Percentiles rank a stretch among this genome's conserved stretches.
Conservation (phyloP, 2,888 invertebrate genomes). For the Acrocera orbiculus region DNA sequence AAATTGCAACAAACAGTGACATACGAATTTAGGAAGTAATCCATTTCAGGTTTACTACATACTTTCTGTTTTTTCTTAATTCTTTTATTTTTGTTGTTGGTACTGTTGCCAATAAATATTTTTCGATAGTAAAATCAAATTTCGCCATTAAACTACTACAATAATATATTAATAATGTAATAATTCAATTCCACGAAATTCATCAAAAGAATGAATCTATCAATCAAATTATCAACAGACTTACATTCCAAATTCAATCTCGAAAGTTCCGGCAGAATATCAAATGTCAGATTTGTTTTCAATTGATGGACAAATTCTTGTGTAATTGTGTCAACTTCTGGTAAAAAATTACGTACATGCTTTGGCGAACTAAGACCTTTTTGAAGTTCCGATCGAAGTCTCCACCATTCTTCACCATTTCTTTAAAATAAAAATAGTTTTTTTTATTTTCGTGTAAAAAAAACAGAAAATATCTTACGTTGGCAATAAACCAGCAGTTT, state of each 20-base stretch:
- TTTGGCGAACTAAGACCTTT: constrained; percentile 57
- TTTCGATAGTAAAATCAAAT: too few relatives aligned
- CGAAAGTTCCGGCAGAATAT: constrained; percentile 52
- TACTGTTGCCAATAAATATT: too few relatives aligned
- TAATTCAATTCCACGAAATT: too few relatives aligned
- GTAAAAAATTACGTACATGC: constrained; percentile 47
- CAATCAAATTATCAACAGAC: too few relatives aligned
- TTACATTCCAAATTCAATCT: constrained; percentile 65
- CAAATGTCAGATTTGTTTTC: constrained; percentile 29
- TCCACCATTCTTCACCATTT: constrained; percentile 71
- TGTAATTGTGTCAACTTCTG: constrained; percentile 43
- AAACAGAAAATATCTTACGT: constrained; percentile 40
- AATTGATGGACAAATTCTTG: constrained; percentile 43
- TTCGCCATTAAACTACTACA: too few relatives aligned
- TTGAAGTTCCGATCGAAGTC: constrained; percentile 59
- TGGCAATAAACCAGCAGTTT: constrained; percentile 63
- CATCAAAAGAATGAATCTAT: too few relatives aligned
- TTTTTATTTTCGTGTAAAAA: background rate
- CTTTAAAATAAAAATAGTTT: constrained; percentile 31
- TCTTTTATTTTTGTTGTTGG: too few relatives aligned
- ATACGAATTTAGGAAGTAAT: too few relatives aligned
- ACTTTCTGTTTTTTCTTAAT: too few relatives aligned
- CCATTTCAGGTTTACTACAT: too few relatives aligned
- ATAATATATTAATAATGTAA: too few relatives aligned
- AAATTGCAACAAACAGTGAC: too few relatives aligned